These are phyloP conservation scores for Pseudococcus longispinus DNA, from an alignment of 2,888 invertebrate genomes.

Conservation along the genomic window DNA sequence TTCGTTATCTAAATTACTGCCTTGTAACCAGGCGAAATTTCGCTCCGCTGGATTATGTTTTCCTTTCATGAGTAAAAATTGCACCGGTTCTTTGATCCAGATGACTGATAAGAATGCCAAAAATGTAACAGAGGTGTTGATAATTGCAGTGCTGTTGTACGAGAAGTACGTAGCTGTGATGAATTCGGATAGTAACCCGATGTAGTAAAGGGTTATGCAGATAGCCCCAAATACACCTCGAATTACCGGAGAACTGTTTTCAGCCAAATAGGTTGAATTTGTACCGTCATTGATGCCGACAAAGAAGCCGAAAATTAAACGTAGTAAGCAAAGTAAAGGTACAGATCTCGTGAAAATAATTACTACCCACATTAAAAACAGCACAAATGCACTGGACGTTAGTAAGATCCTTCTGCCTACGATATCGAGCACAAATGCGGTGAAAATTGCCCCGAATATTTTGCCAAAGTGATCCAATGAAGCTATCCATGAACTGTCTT, in stretches of 20 bases:
- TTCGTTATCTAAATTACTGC: not conserved
- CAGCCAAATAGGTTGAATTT: conserved; percentile 59
- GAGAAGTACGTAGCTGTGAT: conserved; percentile 59
- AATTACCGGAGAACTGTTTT: conserved; percentile 58
- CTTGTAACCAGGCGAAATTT: conserved; percentile 3
- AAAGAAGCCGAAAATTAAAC: conserved; percentile 59
- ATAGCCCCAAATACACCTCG: conserved; percentile 59
- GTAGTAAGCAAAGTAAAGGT: conserved; percentile 56
- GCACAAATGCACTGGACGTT: not conserved
- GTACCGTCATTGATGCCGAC: conserved; percentile 59
- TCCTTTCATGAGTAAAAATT: conserved; percentile 57
- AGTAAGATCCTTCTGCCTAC: conserved; percentile 3
- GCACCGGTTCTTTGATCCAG: conserved; percentile 59
- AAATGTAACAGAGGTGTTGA: conserved; percentile 57
- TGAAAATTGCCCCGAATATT: conserved; percentile 18
- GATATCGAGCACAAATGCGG: not conserved
- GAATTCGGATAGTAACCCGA: conserved; percentile 59
- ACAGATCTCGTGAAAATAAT: not conserved
- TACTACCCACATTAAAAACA: conserved; percentile 31
- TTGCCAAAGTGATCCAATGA: not conserved
- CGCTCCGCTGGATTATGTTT: not conserved
- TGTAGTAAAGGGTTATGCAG: conserved; percentile 59
- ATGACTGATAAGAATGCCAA: conserved; percentile 56
- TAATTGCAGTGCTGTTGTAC: conserved; percentile 56
- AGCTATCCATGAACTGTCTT: conserved; percentile 45